Evolutionary conservation across 2,888 invertebrate genomes (phyloP).

Genomic region (Mesochorus sp.): DNA sequence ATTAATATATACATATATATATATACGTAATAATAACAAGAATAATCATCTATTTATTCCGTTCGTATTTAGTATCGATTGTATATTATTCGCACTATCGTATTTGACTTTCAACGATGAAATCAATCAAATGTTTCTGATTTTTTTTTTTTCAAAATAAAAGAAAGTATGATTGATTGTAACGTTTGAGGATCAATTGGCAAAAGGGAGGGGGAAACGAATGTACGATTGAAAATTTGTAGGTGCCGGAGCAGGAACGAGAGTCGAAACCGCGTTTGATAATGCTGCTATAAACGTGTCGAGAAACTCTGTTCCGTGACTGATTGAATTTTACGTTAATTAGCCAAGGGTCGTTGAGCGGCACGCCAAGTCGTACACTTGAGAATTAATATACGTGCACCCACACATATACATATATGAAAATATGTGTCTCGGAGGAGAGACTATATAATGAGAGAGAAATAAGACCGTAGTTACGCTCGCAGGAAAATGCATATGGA

Average conservation of each 20-base stretch:
- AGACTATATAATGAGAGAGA: constrained; percentile 65
- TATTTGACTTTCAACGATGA: no score
- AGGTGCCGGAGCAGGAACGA: background rate
- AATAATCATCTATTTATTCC: no score
- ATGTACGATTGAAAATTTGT: no score
- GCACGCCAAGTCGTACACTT: constrained; percentile 71
- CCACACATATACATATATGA: background rate
- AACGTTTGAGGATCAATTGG: no score
- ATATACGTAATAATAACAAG: no score
- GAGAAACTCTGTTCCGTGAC: constrained; percentile 68
- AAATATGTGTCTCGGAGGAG: constrained; percentile 56
- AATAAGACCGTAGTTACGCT: constrained; percentile 30
- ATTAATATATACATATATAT: constrained; percentile 23
- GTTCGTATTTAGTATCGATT: no score
- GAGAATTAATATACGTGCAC: background rate
- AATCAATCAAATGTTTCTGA: no score
- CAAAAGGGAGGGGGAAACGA: no score
- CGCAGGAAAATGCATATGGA: constrained; percentile 67
- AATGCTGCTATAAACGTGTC: constrained; percentile 50
- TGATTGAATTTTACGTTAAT: constrained; percentile 78
- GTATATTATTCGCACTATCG: no score
- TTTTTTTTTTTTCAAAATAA: no score
- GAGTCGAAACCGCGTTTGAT: constrained; percentile 25
- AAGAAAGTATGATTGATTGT: no score
- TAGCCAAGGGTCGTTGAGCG: constrained; percentile 77